Percentiles rank a stretch among this genome's conserved stretches.
phyloP scores from a whole-genome alignment of 2,888 invertebrate genomes.

The Iselma pallidipennis region DNA sequence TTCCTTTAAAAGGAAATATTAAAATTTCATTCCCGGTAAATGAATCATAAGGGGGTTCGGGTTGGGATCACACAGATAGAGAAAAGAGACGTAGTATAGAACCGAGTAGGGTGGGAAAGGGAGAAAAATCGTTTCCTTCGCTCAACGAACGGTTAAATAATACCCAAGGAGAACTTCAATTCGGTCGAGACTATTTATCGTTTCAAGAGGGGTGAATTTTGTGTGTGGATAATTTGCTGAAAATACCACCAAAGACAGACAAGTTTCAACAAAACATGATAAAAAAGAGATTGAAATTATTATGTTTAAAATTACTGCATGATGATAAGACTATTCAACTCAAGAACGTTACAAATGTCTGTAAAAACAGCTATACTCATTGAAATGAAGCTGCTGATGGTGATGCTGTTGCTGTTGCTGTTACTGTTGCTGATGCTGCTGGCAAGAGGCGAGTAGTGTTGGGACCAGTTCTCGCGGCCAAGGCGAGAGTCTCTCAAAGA shows the following conservation, averaged over 20 bases:
- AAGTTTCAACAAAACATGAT: too few species aligned
- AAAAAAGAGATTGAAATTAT: too few species aligned
- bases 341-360: neutral
- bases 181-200: neutral
- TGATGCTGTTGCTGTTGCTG: slow-evolving; percentile 11
- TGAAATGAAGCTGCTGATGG: slow-evolving; percentile 11
- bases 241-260: too few species aligned
- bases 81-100: neutral
- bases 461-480: slow-evolving; percentile 42
- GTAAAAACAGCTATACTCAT: slow-evolving; percentile 2
- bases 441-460: neutral
- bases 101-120: neutral
- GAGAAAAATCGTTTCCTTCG: slow-evolving; percentile 17
- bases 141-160: slow-evolving; percentile 19
- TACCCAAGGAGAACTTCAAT: too few species aligned
- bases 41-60: slow-evolving; percentile 27
- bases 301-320: too few species aligned
- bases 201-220: neutral
- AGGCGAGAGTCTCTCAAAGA: slow-evolving; percentile 38
- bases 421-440: slow-evolving; percentile 6
- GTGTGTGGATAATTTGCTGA: too few species aligned
- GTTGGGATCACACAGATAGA: too few species aligned
- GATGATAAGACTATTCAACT: too few species aligned
- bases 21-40: slow-evolving; percentile 32
- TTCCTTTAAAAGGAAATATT: slow-evolving; percentile 29